phyloP scores from a whole-genome alignment of 2,113 vertebrate species.

The Oryzias melastigma region DNA sequence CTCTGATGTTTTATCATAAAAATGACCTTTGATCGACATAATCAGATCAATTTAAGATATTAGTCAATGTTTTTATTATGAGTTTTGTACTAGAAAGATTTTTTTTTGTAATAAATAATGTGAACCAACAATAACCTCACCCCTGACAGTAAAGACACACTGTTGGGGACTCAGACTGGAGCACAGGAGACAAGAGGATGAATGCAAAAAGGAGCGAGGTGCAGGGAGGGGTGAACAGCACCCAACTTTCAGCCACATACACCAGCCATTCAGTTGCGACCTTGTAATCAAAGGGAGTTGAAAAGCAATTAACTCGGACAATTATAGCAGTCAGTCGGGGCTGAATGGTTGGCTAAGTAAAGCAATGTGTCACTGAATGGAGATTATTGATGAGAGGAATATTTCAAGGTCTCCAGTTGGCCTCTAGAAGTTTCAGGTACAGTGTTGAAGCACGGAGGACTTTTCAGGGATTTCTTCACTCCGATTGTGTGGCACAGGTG shows the following conservation, averaged over 20 bases:
- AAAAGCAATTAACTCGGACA: constrained; percentile 88
- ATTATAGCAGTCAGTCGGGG: constrained; percentile 81
- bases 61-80: no score
- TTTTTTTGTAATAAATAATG: no score
- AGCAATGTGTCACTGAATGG: constrained; percentile 85
- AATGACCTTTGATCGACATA: no score
- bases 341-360: constrained; percentile 85
- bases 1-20: no score
- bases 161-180: constrained; percentile 8
- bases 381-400: constrained; percentile 83
- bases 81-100: no score
- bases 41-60: no score
- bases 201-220: constrained; percentile 26
- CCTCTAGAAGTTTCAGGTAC: constrained; percentile 73
- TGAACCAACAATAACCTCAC: no score
- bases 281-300: constrained; percentile 86
- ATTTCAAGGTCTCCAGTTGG: constrained; percentile 84
- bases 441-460: constrained; percentile 39
- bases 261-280: constrained; percentile 78
- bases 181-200: constrained; percentile 18
- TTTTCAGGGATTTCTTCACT: constrained; percentile 40
- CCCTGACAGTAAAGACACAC: not conserved
- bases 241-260: constrained; percentile 61
- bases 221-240: constrained; percentile 12
- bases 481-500: constrained; percentile 31